A percentile compares a stretch with the other conserved stretches of the same genome.
These are phyloP conservation scores for Brachionus calyciflorus DNA, from an alignment of 1,140 invertebrate genomes.

Conservation along the genomic window DNA sequence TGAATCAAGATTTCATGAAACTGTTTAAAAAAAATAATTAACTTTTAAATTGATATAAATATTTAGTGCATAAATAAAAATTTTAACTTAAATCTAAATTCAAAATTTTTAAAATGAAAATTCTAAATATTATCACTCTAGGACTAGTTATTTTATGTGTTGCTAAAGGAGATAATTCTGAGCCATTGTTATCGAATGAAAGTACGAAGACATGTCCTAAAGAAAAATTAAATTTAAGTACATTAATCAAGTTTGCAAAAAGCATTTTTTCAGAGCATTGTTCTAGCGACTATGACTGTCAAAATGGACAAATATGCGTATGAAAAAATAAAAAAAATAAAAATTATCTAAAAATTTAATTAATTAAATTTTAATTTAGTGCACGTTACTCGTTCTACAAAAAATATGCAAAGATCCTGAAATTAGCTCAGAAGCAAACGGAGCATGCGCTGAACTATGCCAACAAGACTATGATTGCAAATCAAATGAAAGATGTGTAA, in stretches of 20 bases:
- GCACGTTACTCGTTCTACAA: background rate
- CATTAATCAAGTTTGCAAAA: background rate
- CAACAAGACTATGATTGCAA: background rate
- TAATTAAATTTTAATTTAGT: background rate
- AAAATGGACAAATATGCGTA: slow-evolving; percentile 4
- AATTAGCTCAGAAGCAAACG: background rate
- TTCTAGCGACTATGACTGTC: background rate
- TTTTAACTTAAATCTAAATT: no score
- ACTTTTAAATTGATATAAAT: no score
- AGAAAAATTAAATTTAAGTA: background rate
- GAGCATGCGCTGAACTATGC: background rate
- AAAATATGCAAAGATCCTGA: background rate
- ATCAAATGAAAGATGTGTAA: slow-evolving; percentile 7
- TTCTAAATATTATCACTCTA: no score
- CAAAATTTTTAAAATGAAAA: no score
- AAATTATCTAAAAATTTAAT: background rate
- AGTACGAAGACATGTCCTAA: no score
- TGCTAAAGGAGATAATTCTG: no score
- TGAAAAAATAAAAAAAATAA: no score
- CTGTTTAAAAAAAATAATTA: no score
- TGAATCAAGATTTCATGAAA: no score
- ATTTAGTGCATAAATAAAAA: no score
- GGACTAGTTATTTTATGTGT: no score
- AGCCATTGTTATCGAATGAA: no score
- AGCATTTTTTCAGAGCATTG: background rate